Percentiles rank a stretch among this genome's conserved stretches.
Conservation (phyloP, 1,140 invertebrate genomes). For the Nautilus pompilius region DNA sequence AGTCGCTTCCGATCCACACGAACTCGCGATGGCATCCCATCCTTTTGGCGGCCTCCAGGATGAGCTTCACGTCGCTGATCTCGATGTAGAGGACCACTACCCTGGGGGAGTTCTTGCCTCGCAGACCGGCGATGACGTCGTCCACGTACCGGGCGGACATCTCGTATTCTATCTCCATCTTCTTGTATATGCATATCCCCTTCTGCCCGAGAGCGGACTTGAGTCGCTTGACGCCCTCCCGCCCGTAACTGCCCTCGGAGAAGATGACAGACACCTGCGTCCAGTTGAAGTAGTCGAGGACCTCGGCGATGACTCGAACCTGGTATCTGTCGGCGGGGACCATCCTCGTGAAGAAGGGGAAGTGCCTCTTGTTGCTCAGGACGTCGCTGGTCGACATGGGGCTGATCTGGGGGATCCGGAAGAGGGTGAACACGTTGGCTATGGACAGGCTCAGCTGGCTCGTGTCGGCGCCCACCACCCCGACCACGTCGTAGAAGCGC, state of each 20-base stretch:
- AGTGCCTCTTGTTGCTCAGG: conserved; percentile 33
- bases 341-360: conserved; percentile 37
- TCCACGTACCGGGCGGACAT: conserved; percentile 41
- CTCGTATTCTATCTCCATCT: conserved; percentile 62
- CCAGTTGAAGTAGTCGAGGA: conserved; percentile 31
- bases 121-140: conserved; percentile 11
- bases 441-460: conserved; percentile 26
- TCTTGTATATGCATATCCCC: conserved; percentile 56
- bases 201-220: conserved; percentile 4
- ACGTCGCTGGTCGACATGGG: conserved; percentile 31
- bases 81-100: conserved; percentile 69
- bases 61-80: conserved; percentile 64
- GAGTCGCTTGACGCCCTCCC: conserved; percentile 35
- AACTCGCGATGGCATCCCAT: conserved; percentile 53
- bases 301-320: conserved; percentile 25
- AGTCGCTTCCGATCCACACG: conserved; percentile 72
- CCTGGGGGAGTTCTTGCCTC: conserved; percentile 24
- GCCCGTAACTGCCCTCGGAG: conserved; percentile 55
- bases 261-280: conserved; percentile 30
- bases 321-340: conserved; percentile 36
- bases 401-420: conserved; percentile 35
- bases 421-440: conserved; percentile 27
- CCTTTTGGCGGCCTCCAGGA: conserved; percentile 55
- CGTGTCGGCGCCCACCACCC: conserved; percentile 28
- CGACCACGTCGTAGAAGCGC: conserved; percentile 27